Conservation (phyloP, 2,888 invertebrate species). For the Megastigmus dorsalis region DNA sequence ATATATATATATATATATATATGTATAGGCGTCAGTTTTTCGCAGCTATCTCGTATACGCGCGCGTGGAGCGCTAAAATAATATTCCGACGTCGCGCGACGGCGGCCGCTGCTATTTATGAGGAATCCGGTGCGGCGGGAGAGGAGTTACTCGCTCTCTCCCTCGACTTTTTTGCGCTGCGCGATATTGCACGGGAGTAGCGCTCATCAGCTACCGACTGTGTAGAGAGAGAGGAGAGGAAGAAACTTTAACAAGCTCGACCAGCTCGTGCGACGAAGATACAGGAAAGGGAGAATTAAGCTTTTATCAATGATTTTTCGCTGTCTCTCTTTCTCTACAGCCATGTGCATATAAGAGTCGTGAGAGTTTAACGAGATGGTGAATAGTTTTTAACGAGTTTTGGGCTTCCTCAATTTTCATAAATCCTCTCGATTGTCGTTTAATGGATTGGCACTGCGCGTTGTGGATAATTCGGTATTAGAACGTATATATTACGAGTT, state of each 20-base stretch:
- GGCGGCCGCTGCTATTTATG: slow-evolving; percentile 16
- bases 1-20: no score
- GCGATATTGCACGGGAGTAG: no score
- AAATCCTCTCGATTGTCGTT: slow-evolving; percentile 3
- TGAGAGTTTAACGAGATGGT: no score
- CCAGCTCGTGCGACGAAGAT: not conserved
- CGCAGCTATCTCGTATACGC: no score
- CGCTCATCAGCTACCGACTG: no score
- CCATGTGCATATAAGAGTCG: no score
- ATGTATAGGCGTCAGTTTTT: no score
- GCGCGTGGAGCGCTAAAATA: slow-evolving; percentile 1
- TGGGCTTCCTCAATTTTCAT: slow-evolving; percentile 10
- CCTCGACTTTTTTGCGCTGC: not conserved
- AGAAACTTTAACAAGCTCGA: slow-evolving; percentile 32
- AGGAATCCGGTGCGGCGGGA: not conserved
- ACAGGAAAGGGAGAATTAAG: not conserved
- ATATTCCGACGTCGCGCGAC: not conserved
- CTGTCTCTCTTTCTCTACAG: no score
- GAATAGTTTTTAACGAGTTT: not conserved
- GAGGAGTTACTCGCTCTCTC: no score
- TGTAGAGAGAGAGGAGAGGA: not conserved
- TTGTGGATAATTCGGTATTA: no score
- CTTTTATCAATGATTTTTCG: slow-evolving; percentile 22
- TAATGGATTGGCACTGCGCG: not conserved
- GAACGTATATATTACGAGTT: no score